Evolutionary conservation across 2,113 vertebrate genomes (phyloP).

Genomic region (Toxostoma redivivum): DNA sequence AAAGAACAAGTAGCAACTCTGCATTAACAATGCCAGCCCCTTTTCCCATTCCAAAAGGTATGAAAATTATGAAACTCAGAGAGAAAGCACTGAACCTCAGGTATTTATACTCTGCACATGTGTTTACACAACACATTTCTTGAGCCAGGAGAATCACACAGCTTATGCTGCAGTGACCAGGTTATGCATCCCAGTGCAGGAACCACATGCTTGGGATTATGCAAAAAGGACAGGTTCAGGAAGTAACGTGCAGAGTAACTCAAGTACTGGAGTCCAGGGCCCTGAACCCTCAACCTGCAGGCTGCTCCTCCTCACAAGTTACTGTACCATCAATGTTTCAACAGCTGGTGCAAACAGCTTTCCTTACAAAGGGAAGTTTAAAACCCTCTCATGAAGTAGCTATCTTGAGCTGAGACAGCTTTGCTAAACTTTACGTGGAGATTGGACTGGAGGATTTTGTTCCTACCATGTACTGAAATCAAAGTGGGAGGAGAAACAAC

Average conservation of each 20-base stretch:
- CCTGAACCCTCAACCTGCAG: not conserved
- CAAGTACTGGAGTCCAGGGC: not conserved
- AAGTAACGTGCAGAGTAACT: not conserved
- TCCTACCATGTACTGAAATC: not conserved
- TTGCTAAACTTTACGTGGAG: not conserved
- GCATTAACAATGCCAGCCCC: not conserved
- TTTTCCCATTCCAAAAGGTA: not conserved
- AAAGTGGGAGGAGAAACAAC: not conserved
- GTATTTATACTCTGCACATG: not conserved
- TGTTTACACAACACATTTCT: not conserved
- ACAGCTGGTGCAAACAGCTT: not conserved
- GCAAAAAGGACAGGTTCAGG: not conserved
- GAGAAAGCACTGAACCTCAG: not conserved
- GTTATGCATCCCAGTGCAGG: rapidly evolving
- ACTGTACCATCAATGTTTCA: not conserved
- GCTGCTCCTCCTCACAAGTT: not conserved
- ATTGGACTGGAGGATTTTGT: not conserved
- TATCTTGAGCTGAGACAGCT: not conserved
- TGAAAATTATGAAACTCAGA: rapidly evolving
- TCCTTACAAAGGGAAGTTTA: not conserved
- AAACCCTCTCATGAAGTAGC: not conserved
- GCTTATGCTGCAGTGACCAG: rapidly evolving
- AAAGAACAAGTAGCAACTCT: not conserved
- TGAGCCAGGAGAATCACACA: not conserved
- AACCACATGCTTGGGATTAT: rapidly evolving